These are phyloP conservation scores for Cephus pygmeus DNA, from an alignment of 2,888 invertebrate species.

Conservation along the genomic window DNA sequence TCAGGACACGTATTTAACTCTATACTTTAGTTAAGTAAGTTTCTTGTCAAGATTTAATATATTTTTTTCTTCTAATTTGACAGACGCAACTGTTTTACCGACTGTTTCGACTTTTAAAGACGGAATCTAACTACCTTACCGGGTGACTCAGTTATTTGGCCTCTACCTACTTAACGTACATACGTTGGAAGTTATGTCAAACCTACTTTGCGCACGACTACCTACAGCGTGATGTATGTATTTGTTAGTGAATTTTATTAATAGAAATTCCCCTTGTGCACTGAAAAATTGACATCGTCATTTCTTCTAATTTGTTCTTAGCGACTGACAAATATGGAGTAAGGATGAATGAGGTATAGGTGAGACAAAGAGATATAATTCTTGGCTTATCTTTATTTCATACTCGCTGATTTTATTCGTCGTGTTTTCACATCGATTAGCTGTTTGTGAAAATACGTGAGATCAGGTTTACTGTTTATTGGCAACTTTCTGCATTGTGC, in stretches of 20 bases:
- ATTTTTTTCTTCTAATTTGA: neutral
- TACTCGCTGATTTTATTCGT: neutral
- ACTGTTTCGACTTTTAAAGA: neutral
- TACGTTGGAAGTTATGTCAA: neutral
- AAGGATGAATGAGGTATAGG: neutral
- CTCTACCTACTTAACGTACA: slow-evolving; percentile 34
- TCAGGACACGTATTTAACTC: neutral
- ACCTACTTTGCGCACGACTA: neutral
- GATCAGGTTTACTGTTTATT: neutral
- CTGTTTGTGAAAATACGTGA: neutral
- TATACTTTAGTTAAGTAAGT: neutral
- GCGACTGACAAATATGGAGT: neutral
- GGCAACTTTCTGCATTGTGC: neutral
- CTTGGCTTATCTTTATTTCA: neutral
- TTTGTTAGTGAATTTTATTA: neutral
- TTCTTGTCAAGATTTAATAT: neutral
- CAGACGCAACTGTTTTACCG: neutral
- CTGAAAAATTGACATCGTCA: neutral
- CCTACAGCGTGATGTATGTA: neutral
- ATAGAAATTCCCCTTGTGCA: neutral
- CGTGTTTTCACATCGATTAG: neutral
- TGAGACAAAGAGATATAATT: neutral
- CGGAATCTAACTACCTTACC: slow-evolving; percentile 32
- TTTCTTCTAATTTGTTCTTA: neutral
- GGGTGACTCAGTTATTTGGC: slow-evolving; percentile 30